Evolutionary conservation across 1,140 invertebrate species (phyloP).

Genomic region (Protaetia brevitarsis): DNA sequence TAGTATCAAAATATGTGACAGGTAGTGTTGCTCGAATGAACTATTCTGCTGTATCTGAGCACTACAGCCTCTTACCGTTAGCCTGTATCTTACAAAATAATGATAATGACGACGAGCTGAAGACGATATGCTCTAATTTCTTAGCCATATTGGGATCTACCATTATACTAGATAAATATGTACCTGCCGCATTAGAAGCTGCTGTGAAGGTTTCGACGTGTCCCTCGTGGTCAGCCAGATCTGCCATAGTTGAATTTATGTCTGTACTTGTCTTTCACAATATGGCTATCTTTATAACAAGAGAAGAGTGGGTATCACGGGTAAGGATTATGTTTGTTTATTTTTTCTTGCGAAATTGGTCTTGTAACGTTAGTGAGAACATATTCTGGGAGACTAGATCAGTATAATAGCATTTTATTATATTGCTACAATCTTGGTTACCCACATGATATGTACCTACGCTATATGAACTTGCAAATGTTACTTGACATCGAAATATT

Average conservation of each 20-base stretch:
- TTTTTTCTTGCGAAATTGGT: too few species aligned
- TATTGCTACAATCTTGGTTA: too few species aligned
- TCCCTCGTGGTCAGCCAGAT: slow-evolving; percentile 76
- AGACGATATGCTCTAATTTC: slow-evolving; percentile 61
- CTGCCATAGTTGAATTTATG: slow-evolving; percentile 69
- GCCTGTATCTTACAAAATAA: slow-evolving; percentile 73
- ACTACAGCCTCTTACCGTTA: slow-evolving; percentile 63
- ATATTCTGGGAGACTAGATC: too few species aligned
- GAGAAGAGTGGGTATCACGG: slow-evolving; percentile 54
- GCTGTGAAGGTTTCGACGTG: slow-evolving; percentile 51
- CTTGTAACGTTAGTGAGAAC: too few species aligned
- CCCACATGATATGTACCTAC: too few species aligned
- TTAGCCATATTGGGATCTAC: slow-evolving; percentile 64
- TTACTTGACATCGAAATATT: too few species aligned
- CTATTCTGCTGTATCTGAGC: slow-evolving; percentile 53
- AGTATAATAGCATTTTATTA: too few species aligned
- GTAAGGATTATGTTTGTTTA: too few species aligned
- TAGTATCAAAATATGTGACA: slow-evolving; percentile 59
- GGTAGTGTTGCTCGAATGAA: slow-evolving; percentile 52
- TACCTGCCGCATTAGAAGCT: slow-evolving; percentile 55
- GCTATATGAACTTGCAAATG: too few species aligned
- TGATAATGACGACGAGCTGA: slow-evolving; percentile 78
- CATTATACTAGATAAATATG: slow-evolving; percentile 52
- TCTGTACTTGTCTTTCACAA: slow-evolving; percentile 83
- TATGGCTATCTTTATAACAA: slow-evolving; percentile 67